These are phyloP conservation scores for Drosophila subpulchrella DNA, from an alignment of 1,140 invertebrate genomes.

Conservation along the genomic window DNA sequence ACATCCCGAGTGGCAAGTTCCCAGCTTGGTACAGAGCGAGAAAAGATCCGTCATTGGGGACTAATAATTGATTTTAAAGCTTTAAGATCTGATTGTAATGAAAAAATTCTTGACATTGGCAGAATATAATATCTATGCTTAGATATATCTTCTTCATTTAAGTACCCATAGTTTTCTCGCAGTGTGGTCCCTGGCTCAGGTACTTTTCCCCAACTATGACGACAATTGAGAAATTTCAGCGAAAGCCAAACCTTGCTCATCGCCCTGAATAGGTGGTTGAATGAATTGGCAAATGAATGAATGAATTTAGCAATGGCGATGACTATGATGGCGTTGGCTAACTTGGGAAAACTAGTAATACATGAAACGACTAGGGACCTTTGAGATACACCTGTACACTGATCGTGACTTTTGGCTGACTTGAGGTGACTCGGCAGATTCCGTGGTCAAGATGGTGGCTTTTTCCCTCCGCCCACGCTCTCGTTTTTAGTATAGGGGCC, in stretches of 20 bases:
- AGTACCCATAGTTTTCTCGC: not conserved
- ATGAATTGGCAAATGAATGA: not conserved
- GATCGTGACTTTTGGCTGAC: not conserved
- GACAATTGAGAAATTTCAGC: slow-evolving; percentile 50
- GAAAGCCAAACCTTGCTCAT: slow-evolving; percentile 34
- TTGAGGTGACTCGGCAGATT: slow-evolving; percentile 21
- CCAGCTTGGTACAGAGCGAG: slow-evolving; percentile 4
- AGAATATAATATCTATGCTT: too few relatives aligned
- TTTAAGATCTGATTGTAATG: too few relatives aligned
- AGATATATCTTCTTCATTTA: too few relatives aligned
- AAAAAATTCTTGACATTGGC: too few relatives aligned
- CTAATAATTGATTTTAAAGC: too few relatives aligned
- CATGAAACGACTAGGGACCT: too few relatives aligned
- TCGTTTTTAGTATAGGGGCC: not conserved
- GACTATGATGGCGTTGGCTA: slow-evolving; percentile 5
- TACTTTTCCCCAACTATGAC: slow-evolving; percentile 37
- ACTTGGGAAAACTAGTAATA: too few relatives aligned
- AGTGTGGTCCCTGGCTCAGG: slow-evolving; percentile 4
- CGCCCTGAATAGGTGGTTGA: slow-evolving; percentile 26
- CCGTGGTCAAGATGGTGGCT: not conserved
- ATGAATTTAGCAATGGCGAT: not conserved
- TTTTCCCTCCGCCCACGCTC: not conserved
- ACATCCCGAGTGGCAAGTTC: slow-evolving; percentile 23
- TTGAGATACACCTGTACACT: slow-evolving; percentile 9
- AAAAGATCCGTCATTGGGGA: not conserved